Evolutionary conservation across 2,113 vertebrate species (phyloP).

Genomic region (Tetraodon nigroviridis): DNA sequence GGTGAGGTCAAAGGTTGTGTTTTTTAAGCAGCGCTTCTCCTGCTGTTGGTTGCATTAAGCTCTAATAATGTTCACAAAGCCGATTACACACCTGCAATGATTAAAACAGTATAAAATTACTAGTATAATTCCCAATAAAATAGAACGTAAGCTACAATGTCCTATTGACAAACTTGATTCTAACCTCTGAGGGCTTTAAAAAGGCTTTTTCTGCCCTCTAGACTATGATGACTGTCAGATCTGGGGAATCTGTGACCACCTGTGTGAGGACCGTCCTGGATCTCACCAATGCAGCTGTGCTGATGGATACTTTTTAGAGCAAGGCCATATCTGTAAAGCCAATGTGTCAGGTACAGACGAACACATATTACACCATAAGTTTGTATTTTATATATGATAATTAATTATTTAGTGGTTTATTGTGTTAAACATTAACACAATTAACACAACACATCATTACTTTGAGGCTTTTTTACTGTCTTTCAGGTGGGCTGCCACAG

Average conservation of each 20-base stretch:
- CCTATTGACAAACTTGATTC: not conserved
- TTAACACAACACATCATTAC: not conserved
- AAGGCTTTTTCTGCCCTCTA: constrained; percentile 23
- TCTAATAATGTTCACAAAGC: too few relatives aligned
- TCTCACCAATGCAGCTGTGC: constrained; percentile 72
- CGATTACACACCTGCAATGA: too few relatives aligned
- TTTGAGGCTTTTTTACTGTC: not conserved
- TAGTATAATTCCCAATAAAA: too few relatives aligned
- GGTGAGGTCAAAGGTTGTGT: constrained; percentile 50
- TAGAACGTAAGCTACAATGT: not conserved
- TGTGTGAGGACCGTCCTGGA: constrained; percentile 71
- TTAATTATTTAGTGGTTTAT: too few relatives aligned
- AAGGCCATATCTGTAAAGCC: constrained; percentile 69
- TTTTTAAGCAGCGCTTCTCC: not conserved
- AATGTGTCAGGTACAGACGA: constrained; percentile 63
- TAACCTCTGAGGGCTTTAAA: not conserved
- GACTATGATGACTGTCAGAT: constrained; percentile 75
- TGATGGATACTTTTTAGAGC: constrained; percentile 68
- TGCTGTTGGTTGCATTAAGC: too few relatives aligned
- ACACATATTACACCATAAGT: not conserved
- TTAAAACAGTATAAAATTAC: too few relatives aligned
- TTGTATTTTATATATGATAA: not conserved
- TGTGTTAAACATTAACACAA: too few relatives aligned
- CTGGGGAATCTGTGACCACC: constrained; percentile 77
- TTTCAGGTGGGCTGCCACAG: constrained; percentile 65